Conservation (phyloP, 2,113 vertebrate genomes). For the Cyphomyrus plagiostoma region DNA sequence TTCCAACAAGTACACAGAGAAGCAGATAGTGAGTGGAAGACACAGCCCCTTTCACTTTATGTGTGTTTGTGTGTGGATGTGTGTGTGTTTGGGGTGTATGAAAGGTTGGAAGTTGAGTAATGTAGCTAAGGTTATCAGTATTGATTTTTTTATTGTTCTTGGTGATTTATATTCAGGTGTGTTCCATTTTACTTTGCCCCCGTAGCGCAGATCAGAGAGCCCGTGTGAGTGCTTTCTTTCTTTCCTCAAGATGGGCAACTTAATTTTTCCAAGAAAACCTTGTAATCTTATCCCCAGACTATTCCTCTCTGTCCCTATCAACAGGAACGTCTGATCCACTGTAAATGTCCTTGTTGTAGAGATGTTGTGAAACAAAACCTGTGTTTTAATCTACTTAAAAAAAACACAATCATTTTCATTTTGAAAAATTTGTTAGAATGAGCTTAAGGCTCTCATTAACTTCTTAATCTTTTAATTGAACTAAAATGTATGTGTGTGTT, state of each 20-base stretch:
- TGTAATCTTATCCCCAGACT: neutral
- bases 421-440: neutral
- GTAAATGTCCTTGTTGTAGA: neutral
- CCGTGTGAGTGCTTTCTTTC: neutral
- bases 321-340: neutral
- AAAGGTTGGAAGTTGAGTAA: neutral
- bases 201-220: neutral
- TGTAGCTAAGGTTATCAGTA: neutral
- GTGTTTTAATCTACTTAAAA: neutral
- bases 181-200: neutral
- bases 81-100: neutral
- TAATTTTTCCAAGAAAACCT: neutral
- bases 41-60: neutral
- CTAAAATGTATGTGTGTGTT: neutral
- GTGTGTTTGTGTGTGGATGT: neutral
- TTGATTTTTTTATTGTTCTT: neutral
- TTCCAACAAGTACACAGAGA: slow-evolving; percentile 15
- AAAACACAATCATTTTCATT: neutral
- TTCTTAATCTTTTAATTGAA: neutral
- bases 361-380: neutral
- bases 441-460: neutral
- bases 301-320: neutral
- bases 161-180: neutral
- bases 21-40: slow-evolving; percentile 8
- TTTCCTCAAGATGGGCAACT: neutral